A percentile compares a stretch with the other conserved stretches of the same genome.
phyloP scores from a whole-genome alignment of 2,797 vertebrate species.

The Aplochiton taeniatus region DNA sequence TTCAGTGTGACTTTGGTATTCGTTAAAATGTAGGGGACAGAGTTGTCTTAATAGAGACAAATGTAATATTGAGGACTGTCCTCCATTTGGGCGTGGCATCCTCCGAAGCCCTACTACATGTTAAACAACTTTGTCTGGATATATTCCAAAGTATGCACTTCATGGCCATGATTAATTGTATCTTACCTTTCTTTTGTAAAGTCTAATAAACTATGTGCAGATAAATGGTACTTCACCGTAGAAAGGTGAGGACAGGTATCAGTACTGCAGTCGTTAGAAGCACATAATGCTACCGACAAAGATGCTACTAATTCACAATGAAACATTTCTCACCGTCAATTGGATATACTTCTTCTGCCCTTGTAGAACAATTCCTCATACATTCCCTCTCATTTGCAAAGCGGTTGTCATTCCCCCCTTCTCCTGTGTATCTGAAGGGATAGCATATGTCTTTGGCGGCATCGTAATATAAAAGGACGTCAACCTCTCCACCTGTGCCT shows the following conservation, averaged over 20 bases:
- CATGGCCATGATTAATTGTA: slow-evolving; percentile 5
- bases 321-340: slow-evolving; percentile 53
- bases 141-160: slow-evolving; percentile 57
- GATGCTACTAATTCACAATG: too few relatives aligned
- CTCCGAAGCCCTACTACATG: neutral
- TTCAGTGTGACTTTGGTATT: too few relatives aligned
- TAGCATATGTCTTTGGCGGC: slow-evolving; percentile 35
- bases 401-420: slow-evolving; percentile 70
- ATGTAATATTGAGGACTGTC: too few relatives aligned
- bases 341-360: slow-evolving; percentile 49
- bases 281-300: too few relatives aligned
- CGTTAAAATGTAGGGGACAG: too few relatives aligned
- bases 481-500: neutral
- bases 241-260: neutral
- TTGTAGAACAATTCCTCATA: slow-evolving; percentile 66
- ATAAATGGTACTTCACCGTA: too few relatives aligned
- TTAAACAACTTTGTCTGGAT: slow-evolving; percentile 41
- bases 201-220: too few relatives aligned
- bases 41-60: too few relatives aligned
- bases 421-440: slow-evolving; percentile 62
- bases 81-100: neutral
- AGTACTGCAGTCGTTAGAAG: neutral
- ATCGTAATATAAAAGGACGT: slow-evolving; percentile 49
- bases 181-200: neutral
- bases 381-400: slow-evolving; percentile 61